phyloP scores from a whole-genome alignment of 2,888 invertebrate species.

The Salticus scenicus region DNA sequence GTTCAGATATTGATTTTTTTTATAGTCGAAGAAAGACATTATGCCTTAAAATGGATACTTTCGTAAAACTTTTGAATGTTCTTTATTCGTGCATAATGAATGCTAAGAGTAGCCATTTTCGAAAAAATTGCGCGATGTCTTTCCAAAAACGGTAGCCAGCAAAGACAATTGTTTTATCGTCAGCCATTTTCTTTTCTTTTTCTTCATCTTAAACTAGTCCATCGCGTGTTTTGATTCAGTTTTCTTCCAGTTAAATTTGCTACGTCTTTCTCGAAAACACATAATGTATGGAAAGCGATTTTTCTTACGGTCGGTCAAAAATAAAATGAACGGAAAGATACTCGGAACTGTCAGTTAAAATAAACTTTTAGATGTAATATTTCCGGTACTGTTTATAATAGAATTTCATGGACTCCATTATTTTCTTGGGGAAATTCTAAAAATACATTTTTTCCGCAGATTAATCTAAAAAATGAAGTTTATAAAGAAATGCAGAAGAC shows the following conservation, averaged over 20 bases:
- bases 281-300: neutral
- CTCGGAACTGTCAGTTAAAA: neutral
- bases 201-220: neutral
- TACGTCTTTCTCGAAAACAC: neutral
- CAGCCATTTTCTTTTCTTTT: neutral
- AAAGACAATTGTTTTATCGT: no score
- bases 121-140: neutral
- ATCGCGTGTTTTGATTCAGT: neutral
- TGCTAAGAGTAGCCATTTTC: neutral
- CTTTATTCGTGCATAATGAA: conserved; percentile 4
- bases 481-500: no score
- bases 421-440: neutral
- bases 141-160: neutral
- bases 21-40: neutral
- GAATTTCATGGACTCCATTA: neutral
- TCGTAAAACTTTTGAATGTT: neutral
- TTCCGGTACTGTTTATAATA: neutral
- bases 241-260: neutral
- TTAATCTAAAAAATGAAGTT: no score
- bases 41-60: neutral
- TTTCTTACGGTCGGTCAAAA: neutral
- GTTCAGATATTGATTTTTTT: conserved; percentile 6
- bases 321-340: neutral
- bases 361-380: neutral
- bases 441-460: neutral